Percentiles rank a stretch among this genome's conserved stretches.
Evolutionary conservation across 2,888 invertebrate species (phyloP).

Genomic region (Zhuqinia jingwanae): DNA sequence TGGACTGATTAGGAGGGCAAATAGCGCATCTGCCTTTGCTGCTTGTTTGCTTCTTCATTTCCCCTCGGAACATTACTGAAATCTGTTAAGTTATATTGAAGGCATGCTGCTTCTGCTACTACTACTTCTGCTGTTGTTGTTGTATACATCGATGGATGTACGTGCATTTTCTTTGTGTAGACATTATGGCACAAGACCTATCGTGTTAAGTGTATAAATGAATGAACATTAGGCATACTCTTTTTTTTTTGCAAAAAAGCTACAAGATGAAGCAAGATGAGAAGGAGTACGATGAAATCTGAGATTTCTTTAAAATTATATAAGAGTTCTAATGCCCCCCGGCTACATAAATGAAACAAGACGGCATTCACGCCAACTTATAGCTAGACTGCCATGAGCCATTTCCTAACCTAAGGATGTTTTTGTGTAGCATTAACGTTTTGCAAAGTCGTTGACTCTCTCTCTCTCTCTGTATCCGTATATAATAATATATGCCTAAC

Average conservation of each 20-base stretch:
- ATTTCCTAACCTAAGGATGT: conserved; percentile 7
- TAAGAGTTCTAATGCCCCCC: conserved; percentile 20
- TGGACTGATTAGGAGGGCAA: conserved; percentile 57
- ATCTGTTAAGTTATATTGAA: too few relatives aligned
- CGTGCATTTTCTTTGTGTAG: background rate
- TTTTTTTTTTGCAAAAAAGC: conserved; percentile 30
- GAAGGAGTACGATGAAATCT: conserved; percentile 28
- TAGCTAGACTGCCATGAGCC: conserved; percentile 36
- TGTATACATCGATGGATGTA: too few relatives aligned
- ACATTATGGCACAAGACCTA: conserved; percentile 7
- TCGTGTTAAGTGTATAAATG: conserved; percentile 33
- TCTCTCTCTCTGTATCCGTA: background rate
- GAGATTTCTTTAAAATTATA: conserved; percentile 49
- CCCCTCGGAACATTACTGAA: conserved; percentile 33
- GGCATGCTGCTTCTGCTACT: background rate
- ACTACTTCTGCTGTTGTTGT: conserved; percentile 17
- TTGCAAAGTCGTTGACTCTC: background rate
- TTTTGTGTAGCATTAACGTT: conserved; percentile 18
- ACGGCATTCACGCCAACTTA: conserved; percentile 19
- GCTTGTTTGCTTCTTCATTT: conserved; percentile 4
- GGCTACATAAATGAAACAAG: conserved; percentile 43
- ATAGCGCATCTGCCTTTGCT: conserved; percentile 23
- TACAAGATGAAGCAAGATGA: conserved; percentile 5
- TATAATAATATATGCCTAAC: background rate
- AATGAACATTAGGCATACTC: conserved; percentile 30